These are phyloP conservation scores for Silurus glanis DNA, from an alignment of 2,113 vertebrate species.

Conservation along the genomic window DNA sequence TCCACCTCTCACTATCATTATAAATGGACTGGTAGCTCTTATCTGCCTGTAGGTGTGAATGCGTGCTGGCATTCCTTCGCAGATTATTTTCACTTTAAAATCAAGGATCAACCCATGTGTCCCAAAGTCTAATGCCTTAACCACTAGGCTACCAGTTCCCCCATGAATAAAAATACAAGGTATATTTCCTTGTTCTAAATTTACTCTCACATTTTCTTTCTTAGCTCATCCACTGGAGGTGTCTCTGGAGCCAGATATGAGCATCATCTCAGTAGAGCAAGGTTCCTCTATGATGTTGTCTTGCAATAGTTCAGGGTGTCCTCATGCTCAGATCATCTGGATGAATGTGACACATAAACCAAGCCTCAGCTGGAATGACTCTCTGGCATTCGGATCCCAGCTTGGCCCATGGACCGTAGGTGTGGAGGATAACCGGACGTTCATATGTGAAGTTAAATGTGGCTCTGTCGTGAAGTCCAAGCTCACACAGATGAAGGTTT, in stretches of 20 bases:
- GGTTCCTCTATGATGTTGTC: conserved; percentile 58
- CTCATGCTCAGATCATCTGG: conserved; percentile 62
- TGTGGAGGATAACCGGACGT: conserved; percentile 58
- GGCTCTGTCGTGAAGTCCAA: conserved; percentile 54
- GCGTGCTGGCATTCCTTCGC: no score
- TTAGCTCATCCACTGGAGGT: conserved; percentile 66
- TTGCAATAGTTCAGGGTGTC: conserved; percentile 63
- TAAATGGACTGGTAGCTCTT: no score
- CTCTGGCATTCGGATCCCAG: conserved; percentile 31
- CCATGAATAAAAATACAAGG: neutral
- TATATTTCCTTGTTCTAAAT: neutral
- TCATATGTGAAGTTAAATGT: conserved; percentile 67
- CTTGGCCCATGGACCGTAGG: conserved; percentile 57
- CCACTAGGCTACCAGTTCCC: no score
- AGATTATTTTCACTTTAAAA: no score
- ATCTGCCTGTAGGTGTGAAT: no score
- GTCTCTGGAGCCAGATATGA: conserved; percentile 45
- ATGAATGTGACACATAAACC: conserved; percentile 36
- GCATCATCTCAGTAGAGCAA: conserved; percentile 40
- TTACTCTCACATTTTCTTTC: neutral
- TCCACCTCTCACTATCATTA: no score
- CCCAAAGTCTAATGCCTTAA: no score
- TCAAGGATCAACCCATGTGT: no score
- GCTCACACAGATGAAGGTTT: conserved; percentile 54
- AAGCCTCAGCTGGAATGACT: neutral